Conservation (phyloP, 2,888 invertebrate species). For the Eupeodes luniger region DNA sequence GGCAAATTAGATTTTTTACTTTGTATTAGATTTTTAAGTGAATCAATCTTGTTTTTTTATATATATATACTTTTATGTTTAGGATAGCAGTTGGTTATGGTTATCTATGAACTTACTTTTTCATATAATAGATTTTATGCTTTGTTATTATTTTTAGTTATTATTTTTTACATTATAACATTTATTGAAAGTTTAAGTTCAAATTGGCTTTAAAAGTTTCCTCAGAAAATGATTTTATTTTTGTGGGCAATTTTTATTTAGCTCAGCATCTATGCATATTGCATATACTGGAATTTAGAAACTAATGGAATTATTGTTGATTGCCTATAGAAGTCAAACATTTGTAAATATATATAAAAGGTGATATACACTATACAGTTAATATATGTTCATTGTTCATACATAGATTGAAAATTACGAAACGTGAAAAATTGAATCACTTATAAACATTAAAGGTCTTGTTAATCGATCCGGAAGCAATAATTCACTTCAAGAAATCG, state of each 20-base stretch:
- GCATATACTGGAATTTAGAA: too few species aligned
- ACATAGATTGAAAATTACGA: too few species aligned
- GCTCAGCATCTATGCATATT: too few species aligned
- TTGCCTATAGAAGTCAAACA: too few species aligned
- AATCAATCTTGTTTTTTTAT: slow-evolving; percentile 19
- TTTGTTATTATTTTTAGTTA: not conserved
- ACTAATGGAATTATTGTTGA: too few species aligned
- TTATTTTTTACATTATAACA: not conserved
- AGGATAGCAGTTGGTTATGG: not conserved
- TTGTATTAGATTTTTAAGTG: slow-evolving; percentile 31
- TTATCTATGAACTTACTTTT: not conserved
- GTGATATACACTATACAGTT: too few species aligned
- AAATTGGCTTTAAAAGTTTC: slow-evolving; percentile 2
- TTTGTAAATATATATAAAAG: too few species aligned
- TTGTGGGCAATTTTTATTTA: not conserved
- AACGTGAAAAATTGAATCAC: too few species aligned
- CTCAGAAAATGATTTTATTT: not conserved
- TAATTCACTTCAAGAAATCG: too few species aligned
- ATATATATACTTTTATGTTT: not conserved
- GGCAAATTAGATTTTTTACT: slow-evolving; percentile 33
- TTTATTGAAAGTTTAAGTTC: not conserved
- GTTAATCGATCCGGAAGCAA: too few species aligned
- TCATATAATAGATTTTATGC: not conserved
- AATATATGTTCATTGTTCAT: too few species aligned
- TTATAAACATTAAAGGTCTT: too few species aligned